Conservation (phyloP, 2,888 invertebrate genomes). For the Branchinecta sandiegonensis region DNA sequence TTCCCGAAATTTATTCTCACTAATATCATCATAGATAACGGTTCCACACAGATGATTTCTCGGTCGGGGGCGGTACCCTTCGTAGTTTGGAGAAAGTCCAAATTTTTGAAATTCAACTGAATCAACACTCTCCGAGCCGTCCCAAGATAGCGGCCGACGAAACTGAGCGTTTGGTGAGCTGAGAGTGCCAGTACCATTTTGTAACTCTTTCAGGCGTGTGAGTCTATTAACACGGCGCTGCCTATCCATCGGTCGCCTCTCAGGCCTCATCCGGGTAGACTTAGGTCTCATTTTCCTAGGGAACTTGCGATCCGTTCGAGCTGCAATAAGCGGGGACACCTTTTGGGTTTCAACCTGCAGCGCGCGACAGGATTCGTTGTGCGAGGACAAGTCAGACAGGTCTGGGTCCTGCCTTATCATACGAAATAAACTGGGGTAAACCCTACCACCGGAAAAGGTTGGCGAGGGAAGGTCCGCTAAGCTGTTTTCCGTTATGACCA, state of each 20-base stretch:
- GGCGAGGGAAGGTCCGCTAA: not conserved
- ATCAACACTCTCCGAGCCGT: constrained; percentile 15
- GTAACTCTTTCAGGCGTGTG: constrained; percentile 1
- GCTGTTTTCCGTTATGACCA: not conserved
- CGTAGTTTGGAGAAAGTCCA: not conserved
- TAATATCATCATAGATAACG: constrained; percentile 14
- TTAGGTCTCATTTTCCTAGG: constrained; percentile 1
- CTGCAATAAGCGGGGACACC: not conserved
- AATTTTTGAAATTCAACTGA: constrained; percentile 11
- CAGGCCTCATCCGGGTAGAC: not conserved
- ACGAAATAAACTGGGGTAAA: no score
- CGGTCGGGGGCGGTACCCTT: not conserved
- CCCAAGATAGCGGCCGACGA: constrained; percentile 8
- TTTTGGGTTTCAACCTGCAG: not conserved
- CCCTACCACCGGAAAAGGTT: not conserved
- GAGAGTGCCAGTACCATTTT: not conserved
- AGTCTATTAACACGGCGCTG: constrained; percentile 9
- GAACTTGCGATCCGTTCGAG: not conserved
- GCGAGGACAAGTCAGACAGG: not conserved
- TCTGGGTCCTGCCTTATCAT: no score
- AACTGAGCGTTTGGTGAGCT: not conserved
- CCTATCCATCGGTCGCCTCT: not conserved
- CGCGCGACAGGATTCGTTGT: not conserved
- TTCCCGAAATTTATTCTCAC: constrained; percentile 16
- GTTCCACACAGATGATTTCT: constrained; percentile 14